These are phyloP conservation scores for Oithona nana DNA, from an alignment of 2,888 invertebrate genomes.

Conservation along the genomic window DNA sequence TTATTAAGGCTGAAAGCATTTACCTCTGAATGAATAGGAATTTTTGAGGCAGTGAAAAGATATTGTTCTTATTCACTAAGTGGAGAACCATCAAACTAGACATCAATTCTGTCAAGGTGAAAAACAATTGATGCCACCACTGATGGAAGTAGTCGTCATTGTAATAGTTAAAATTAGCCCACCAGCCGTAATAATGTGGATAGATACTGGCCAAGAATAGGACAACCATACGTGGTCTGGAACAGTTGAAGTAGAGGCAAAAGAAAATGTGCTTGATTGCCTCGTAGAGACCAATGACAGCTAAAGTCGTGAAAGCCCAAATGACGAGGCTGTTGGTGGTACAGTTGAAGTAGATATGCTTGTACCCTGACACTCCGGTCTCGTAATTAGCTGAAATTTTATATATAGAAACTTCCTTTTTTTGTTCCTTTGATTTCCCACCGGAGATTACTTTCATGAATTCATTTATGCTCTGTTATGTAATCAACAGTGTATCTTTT, in stretches of 20 bases:
- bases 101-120: constrained; percentile 40
- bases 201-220: constrained; percentile 42
- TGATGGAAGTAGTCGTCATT: constrained; percentile 49
- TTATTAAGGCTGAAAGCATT: too few relatives aligned
- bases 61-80: constrained; percentile 35
- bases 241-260: constrained; percentile 35
- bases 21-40: constrained; percentile 3
- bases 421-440: too few relatives aligned
- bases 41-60: constrained; percentile 34
- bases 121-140: constrained; percentile 48
- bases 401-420: too few relatives aligned
- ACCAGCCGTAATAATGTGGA: constrained; percentile 48
- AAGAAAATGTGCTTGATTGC: constrained; percentile 36
- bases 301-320: constrained; percentile 40
- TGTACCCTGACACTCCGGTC: constrained; percentile 45
- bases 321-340: constrained; percentile 44
- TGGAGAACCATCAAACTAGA: constrained; percentile 40
- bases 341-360: constrained; percentile 49
- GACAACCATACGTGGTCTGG: constrained; percentile 33
- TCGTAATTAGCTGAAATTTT: constrained; percentile 44
- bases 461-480: too few relatives aligned
- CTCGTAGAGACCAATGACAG: constrained; percentile 41
- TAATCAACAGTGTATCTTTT: too few relatives aligned
- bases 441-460: too few relatives aligned
- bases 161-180: constrained; percentile 48